A percentile compares a stretch with the other conserved stretches of the same genome.
Conservation (phyloP, 2,888 invertebrate genomes). For the Noctua janthe region DNA sequence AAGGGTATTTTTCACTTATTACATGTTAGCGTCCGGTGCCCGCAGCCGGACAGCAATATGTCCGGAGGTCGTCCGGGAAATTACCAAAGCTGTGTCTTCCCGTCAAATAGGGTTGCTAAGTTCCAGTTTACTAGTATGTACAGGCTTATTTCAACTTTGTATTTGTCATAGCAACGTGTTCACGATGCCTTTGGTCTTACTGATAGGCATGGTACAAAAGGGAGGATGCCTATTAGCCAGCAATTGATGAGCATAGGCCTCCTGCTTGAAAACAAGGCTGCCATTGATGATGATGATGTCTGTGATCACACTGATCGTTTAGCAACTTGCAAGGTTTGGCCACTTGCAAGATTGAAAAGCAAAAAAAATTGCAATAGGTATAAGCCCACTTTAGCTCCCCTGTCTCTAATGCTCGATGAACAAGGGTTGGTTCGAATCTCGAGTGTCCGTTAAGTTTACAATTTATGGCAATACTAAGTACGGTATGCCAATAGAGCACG, state of each 20-base stretch:
- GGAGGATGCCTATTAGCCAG: neutral
- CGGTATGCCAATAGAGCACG: constrained; percentile 15
- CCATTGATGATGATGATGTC: neutral
- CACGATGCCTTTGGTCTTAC: neutral
- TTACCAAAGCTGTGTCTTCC: neutral
- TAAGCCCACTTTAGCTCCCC: neutral
- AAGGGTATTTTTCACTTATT: neutral
- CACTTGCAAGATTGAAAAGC: neutral
- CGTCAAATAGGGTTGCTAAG: neutral
- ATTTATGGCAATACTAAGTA: constrained; percentile 14
- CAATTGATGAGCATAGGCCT: neutral
- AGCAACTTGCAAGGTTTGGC: neutral
- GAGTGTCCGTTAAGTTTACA: constrained; percentile 11
- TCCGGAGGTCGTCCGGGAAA: neutral
- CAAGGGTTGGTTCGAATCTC: constrained; percentile 19
- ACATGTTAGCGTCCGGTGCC: neutral
- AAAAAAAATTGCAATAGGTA: neutral
- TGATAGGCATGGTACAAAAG: neutral
- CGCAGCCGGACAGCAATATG: neutral
- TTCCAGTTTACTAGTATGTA: neutral
- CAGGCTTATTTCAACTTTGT: neutral
- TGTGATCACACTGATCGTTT: neutral
- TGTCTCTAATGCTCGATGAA: constrained; percentile 16
- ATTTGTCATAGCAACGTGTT: neutral
- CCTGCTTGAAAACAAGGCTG: neutral